phyloP scores from a whole-genome alignment of 2,888 invertebrate species.

The Cephus rjabovi region DNA sequence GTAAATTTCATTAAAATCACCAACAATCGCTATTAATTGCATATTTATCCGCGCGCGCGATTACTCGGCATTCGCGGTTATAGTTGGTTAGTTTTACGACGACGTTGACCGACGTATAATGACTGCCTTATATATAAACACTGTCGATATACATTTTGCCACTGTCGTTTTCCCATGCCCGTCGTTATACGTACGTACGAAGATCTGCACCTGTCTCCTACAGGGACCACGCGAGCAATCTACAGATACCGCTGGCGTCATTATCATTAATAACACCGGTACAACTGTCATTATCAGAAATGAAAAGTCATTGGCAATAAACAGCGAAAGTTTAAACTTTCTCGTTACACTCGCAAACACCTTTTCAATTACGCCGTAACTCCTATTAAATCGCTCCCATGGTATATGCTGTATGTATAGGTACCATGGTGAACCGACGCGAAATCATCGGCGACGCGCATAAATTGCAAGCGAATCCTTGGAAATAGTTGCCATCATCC shows the following conservation, averaged over 20 bases:
- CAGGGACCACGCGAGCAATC: background rate
- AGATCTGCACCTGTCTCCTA: background rate
- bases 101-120: background rate
- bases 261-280: background rate
- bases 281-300: background rate
- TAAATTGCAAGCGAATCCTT: slow-evolving; percentile 28
- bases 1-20: slow-evolving; percentile 52
- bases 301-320: background rate
- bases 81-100: slow-evolving; percentile 31
- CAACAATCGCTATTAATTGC: slow-evolving; percentile 52
- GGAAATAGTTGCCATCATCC: slow-evolving; percentile 25
- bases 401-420: background rate
- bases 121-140: background rate
- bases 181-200: background rate
- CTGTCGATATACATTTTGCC: background rate
- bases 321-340: background rate
- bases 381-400: background rate
- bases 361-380: background rate
- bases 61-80: slow-evolving; percentile 21
- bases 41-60: slow-evolving; percentile 44
- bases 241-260: background rate
- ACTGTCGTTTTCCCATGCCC: background rate
- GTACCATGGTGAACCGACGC: background rate
- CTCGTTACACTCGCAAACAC: background rate
- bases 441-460: slow-evolving; percentile 17